Conservation (phyloP, 2,888 invertebrate species). For the Phengaris alcon region DNA sequence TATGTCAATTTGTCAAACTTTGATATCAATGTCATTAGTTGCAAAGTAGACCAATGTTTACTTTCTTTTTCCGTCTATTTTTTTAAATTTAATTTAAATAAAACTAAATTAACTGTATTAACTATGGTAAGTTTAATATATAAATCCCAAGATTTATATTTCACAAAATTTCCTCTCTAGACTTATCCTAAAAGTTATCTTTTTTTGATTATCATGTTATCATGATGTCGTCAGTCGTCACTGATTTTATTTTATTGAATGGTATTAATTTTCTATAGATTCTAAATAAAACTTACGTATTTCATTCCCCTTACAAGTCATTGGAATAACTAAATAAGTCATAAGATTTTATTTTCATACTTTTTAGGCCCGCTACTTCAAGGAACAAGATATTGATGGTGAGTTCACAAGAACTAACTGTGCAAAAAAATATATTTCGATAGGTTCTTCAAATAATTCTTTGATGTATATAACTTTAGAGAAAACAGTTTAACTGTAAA, state of each 20-base stretch:
- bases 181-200: neutral
- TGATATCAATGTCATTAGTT: neutral
- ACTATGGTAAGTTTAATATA: neutral
- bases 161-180: neutral
- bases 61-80: slow-evolving; percentile 2
- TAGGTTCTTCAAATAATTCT: too few relatives aligned
- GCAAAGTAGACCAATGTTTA: slow-evolving; percentile 4
- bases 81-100: neutral
- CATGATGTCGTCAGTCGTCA: neutral
- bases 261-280: neutral
- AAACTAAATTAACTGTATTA: neutral
- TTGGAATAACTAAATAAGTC: neutral
- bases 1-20: neutral
- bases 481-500: too few relatives aligned
- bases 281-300: too few relatives aligned
- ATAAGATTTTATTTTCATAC: slow-evolving; percentile 20
- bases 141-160: neutral
- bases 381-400: slow-evolving; percentile 97
- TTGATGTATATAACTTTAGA: too few relatives aligned
- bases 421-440: too few relatives aligned
- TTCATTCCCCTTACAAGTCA: neutral
- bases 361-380: slow-evolving; percentile 92
- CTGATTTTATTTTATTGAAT: neutral
- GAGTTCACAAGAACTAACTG: slow-evolving; percentile 47
- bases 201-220: neutral